A percentile compares a stretch with the other conserved stretches of the same genome.
Evolutionary conservation across 92 coral and sea anemone genomes (phyloP).

Genomic region (Montipora capitata): DNA sequence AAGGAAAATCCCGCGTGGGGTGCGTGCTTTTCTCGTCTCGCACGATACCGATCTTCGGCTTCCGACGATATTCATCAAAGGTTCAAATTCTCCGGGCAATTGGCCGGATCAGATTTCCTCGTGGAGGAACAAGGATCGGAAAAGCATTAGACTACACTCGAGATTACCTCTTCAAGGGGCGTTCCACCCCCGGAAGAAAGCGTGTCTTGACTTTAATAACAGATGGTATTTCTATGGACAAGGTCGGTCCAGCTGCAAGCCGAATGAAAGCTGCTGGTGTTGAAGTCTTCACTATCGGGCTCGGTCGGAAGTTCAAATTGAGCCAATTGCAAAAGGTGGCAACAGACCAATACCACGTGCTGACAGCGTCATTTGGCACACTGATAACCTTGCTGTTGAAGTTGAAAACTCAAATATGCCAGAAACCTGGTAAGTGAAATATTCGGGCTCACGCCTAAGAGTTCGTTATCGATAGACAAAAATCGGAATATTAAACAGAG

Average conservation of each 20-base stretch:
- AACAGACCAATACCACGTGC: slow-evolving; percentile 77
- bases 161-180: slow-evolving; percentile 58
- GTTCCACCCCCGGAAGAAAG: slow-evolving; percentile 34
- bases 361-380: slow-evolving; percentile 63
- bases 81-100: slow-evolving; percentile 52
- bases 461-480: neutral
- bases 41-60: slow-evolving; percentile 73
- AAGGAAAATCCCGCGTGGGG: slow-evolving; percentile 77
- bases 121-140: slow-evolving; percentile 78
- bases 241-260: slow-evolving; percentile 69
- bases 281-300: slow-evolving; percentile 80
- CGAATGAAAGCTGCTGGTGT: slow-evolving; percentile 76
- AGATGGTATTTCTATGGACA: slow-evolving; percentile 86
- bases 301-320: slow-evolving; percentile 67
- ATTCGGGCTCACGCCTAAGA: neutral
- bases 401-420: slow-evolving; percentile 65
- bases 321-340: slow-evolving; percentile 76
- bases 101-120: slow-evolving; percentile 71
- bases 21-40: slow-evolving; percentile 75
- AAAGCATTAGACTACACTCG: slow-evolving; percentile 61
- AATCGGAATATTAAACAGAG: too few relatives aligned
- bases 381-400: slow-evolving; percentile 56
- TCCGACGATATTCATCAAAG: slow-evolving; percentile 57
- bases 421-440: slow-evolving; percentile 15
- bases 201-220: slow-evolving; percentile 76